Conservation (phyloP, 1,140 invertebrate genomes). For the Saccostrea glomerata region DNA sequence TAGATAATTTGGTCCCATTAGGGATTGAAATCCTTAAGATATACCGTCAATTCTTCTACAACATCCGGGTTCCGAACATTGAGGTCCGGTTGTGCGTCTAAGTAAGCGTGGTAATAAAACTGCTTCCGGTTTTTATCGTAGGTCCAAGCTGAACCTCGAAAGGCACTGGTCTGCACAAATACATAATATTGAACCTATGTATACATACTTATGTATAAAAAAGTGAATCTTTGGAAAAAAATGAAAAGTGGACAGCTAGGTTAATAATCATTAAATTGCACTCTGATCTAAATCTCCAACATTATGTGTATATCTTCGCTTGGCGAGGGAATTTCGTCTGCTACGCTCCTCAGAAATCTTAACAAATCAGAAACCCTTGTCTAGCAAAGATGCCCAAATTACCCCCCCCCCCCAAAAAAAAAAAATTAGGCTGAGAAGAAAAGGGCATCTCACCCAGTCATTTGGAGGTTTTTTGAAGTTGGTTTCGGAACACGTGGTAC, state of each 20-base stretch:
- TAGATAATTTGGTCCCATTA: too few relatives aligned
- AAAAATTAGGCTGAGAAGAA: not conserved
- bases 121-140: constrained; percentile 84
- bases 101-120: constrained; percentile 89
- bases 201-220: not conserved
- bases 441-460: constrained; percentile 67
- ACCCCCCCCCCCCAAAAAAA: too few relatives aligned
- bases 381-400: too few relatives aligned
- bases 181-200: too few relatives aligned
- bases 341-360: too few relatives aligned
- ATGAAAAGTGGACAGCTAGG: not conserved
- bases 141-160: constrained; percentile 86
- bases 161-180: constrained; percentile 64
- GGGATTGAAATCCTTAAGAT: too few relatives aligned
- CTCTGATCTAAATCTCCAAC: too few relatives aligned
- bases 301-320: too few relatives aligned
- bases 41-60: constrained; percentile 82
- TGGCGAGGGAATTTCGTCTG: too few relatives aligned
- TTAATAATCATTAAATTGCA: not conserved
- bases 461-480: constrained; percentile 62
- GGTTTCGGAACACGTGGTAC: constrained; percentile 46
- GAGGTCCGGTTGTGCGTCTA: constrained; percentile 86
- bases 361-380: too few relatives aligned
- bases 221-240: not conserved
- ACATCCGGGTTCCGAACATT: constrained; percentile 85